Evolutionary conservation across 2,888 invertebrate genomes (phyloP).

Genomic region (Heliconius hortense): DNA sequence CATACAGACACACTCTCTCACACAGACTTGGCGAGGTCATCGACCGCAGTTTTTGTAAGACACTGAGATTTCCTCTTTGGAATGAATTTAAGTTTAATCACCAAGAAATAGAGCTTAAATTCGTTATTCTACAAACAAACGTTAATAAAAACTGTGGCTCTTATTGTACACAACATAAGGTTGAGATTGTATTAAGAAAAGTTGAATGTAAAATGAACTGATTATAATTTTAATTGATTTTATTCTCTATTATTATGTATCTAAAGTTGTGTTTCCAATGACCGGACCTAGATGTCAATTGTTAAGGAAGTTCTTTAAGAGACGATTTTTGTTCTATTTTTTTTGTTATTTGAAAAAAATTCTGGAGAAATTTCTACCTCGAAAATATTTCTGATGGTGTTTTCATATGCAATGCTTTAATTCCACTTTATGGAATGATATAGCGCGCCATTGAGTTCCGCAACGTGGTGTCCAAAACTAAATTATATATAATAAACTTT

Average conservation of each 20-base stretch:
- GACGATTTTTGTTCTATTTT: slow-evolving; percentile 34
- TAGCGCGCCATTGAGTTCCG: background rate
- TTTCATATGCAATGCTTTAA: background rate
- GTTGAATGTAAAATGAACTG: background rate
- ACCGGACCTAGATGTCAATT: slow-evolving; percentile 38
- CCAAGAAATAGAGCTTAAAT: slow-evolving; percentile 24
- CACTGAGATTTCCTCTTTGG: slow-evolving; percentile 46
- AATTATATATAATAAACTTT: too few species aligned
- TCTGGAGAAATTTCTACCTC: slow-evolving; percentile 23
- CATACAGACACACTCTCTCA: slow-evolving; percentile 29
- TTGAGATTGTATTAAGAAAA: slow-evolving; percentile 11
- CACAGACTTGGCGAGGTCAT: slow-evolving; percentile 47
- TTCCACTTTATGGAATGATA: background rate
- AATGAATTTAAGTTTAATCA: slow-evolving; percentile 17
- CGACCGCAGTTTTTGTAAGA: slow-evolving; percentile 61
- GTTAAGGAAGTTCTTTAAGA: slow-evolving; percentile 45
- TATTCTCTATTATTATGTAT: slow-evolving; percentile 15
- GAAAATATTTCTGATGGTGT: slow-evolving; percentile 2
- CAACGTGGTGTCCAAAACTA: background rate
- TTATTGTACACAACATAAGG: background rate
- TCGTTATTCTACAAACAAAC: background rate
- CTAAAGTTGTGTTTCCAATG: slow-evolving; percentile 32
- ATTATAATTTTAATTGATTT: slow-evolving; percentile 16
- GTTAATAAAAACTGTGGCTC: background rate
- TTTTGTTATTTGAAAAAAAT: slow-evolving; percentile 21